phyloP scores from a whole-genome alignment of 2,113 vertebrate genomes.

The Python bivittatus region DNA sequence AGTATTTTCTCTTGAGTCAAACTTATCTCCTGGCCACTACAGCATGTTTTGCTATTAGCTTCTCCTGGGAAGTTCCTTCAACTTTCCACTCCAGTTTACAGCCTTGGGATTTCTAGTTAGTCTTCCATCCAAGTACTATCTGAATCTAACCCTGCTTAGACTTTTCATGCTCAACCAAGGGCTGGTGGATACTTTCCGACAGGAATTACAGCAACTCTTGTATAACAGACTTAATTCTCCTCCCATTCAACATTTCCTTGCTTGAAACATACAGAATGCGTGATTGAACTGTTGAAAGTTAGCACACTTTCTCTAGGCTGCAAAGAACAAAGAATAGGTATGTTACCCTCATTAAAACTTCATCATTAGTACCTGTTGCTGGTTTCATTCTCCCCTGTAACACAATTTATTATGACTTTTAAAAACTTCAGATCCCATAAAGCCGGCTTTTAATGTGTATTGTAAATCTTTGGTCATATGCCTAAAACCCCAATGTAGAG shows the following conservation, averaged over 20 bases:
- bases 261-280: neutral
- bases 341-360: neutral
- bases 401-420: neutral
- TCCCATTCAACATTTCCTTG: neutral
- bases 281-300: neutral
- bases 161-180: neutral
- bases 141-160: neutral
- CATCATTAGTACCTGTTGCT: neutral
- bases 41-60: neutral
- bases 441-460: neutral
- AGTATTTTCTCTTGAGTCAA: neutral
- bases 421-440: accelerated
- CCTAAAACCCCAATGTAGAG: neutral
- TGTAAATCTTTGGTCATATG: conserved; percentile 14
- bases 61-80: neutral
- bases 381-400: neutral
- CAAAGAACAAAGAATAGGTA: neutral
- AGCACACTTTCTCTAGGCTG: neutral
- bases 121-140: neutral
- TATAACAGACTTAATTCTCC: neutral
- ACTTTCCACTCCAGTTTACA: neutral
- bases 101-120: neutral
- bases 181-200: neutral
- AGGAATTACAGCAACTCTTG: neutral
- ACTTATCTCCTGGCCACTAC: neutral